Percentiles rank a stretch among this genome's conserved stretches.
Conservation (phyloP, 2,888 invertebrate genomes). For the Phyllotreta cruciferae region DNA sequence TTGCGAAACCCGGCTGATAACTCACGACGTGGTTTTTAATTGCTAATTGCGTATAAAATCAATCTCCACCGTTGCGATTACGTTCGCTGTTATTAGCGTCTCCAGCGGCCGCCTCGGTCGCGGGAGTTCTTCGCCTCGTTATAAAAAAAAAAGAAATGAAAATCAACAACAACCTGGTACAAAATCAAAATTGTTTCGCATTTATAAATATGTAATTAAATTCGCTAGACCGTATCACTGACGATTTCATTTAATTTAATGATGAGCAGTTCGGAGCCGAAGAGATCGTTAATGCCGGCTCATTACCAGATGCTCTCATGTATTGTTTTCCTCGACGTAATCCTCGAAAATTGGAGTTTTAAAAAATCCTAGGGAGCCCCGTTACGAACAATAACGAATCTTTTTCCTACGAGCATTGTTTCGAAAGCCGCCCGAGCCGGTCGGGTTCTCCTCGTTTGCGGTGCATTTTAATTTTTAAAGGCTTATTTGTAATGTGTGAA, state of each 20-base stretch:
- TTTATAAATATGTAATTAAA: slow-evolving; percentile 33
- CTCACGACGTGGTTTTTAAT: not conserved
- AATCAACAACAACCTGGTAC: slow-evolving; percentile 1
- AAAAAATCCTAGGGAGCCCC: slow-evolving; percentile 7
- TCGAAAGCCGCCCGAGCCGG: too few species aligned
- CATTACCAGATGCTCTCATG: slow-evolving; percentile 26
- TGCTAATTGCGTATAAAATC: slow-evolving; percentile 4
- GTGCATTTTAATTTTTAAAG: slow-evolving; percentile 12
- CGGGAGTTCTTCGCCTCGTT: slow-evolving; percentile 17
- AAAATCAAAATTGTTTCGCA: slow-evolving; percentile 28
- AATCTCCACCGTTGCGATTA: not conserved
- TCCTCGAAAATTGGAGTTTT: slow-evolving; percentile 24
- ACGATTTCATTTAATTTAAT: slow-evolving; percentile 36
- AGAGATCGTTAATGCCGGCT: slow-evolving; percentile 24
- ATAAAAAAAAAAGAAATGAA: slow-evolving; percentile 12
- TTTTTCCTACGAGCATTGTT: too few species aligned
- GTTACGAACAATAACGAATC: not conserved
- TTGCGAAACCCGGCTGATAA: too few species aligned
- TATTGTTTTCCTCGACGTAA: slow-evolving; percentile 20
- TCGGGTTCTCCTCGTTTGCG: slow-evolving; percentile 1
- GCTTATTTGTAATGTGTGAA: slow-evolving; percentile 14
- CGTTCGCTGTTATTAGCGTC: slow-evolving; percentile 2
- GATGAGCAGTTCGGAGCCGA: slow-evolving; percentile 23
- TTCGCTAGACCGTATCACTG: slow-evolving; percentile 34
- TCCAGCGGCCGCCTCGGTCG: slow-evolving; percentile 1